These are phyloP conservation scores for Caenorhabditis remanei DNA, from an alignment of 1,140 invertebrate genomes.

Conservation along the genomic window DNA sequence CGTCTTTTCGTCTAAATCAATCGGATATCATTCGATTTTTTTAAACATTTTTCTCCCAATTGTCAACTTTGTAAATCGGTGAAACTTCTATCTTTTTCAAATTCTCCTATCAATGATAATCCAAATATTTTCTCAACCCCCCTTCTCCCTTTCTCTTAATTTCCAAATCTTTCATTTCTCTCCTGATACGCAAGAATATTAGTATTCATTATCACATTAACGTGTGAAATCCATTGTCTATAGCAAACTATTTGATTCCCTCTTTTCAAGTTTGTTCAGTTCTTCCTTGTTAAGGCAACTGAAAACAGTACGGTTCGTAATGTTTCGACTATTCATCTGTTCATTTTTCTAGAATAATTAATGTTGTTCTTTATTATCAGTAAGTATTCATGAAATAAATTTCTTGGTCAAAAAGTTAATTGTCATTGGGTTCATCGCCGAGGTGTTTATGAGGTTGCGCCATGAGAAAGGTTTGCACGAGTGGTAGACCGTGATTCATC, in stretches of 20 bases:
- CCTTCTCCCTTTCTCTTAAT: neutral
- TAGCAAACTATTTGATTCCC: neutral
- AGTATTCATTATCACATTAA: constrained; percentile 52
- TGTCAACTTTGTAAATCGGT: constrained; percentile 47
- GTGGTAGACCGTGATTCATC: constrained; percentile 4
- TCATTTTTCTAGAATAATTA: neutral
- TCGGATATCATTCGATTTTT: neutral
- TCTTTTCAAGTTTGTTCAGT: constrained; percentile 6
- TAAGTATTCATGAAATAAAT: neutral
- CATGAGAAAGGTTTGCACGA: neutral
- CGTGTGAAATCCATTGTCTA: constrained; percentile 13
- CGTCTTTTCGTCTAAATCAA: constrained; percentile 8
- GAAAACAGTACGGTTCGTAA: constrained; percentile 8
- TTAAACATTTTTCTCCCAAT: neutral
- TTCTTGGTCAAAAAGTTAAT: too few relatives aligned
- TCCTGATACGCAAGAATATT: neutral
- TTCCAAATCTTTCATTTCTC: constrained; percentile 26
- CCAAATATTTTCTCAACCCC: neutral
- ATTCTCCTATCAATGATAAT: neutral
- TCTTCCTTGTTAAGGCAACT: constrained; percentile 24
- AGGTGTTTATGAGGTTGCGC: neutral
- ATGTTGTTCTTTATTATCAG: neutral
- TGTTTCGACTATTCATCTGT: neutral
- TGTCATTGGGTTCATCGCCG: neutral
- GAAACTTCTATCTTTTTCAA: neutral